A percentile compares a stretch with the other conserved stretches of the same genome.
Conservation (phyloP, 2,113 vertebrate species). For the Nothoprocta perdicaria region DNA sequence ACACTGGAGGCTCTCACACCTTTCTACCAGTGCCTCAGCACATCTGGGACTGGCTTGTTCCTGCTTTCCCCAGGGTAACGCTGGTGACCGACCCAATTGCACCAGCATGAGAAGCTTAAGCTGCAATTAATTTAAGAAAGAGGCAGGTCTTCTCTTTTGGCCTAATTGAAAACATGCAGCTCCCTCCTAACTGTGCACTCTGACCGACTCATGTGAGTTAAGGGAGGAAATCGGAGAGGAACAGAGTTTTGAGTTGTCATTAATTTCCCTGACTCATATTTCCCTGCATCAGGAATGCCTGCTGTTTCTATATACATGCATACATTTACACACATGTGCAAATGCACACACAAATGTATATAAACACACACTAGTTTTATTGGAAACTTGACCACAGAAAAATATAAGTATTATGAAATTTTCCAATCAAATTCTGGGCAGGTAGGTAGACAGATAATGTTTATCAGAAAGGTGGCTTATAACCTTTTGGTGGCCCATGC, state of each 20-base stretch:
- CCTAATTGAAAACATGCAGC: conserved; percentile 52
- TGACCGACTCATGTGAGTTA: not conserved
- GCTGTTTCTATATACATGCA: not conserved
- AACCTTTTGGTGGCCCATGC: not conserved
- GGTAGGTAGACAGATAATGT: not conserved
- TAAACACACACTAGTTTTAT: not conserved
- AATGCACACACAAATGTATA: not conserved
- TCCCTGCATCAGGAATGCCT: not conserved
- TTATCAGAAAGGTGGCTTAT: not conserved
- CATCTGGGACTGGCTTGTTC: not conserved
- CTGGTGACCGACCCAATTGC: not conserved
- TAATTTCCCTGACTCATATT: conserved; percentile 9
- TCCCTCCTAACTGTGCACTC: conserved; percentile 22
- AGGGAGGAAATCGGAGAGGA: conserved; percentile 30
- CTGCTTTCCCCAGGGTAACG: not conserved
- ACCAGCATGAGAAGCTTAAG: not conserved
- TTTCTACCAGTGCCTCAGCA: not conserved
- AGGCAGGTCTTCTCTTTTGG: conserved; percentile 35
- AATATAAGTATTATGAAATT: not conserved
- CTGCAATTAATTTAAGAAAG: conserved; percentile 59
- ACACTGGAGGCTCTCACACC: not conserved
- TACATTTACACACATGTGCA: not conserved
- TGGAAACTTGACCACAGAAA: not conserved
- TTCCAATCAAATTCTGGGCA: not conserved
- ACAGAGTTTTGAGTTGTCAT: not conserved